Conservation (phyloP, 1,140 invertebrate species). For the Philaenus spumarius region DNA sequence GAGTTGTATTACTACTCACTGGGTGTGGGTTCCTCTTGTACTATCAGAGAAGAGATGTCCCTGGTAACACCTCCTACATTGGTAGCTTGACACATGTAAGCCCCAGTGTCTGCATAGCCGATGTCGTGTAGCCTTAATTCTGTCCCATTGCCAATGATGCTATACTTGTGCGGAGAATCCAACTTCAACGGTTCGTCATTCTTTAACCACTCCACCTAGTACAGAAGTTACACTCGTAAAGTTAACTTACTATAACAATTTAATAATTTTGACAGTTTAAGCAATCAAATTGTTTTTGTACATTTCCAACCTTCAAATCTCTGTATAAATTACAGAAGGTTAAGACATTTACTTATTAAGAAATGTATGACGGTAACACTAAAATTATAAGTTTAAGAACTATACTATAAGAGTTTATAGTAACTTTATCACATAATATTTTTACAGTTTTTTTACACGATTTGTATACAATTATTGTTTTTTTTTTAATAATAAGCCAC, state of each 20-base stretch:
- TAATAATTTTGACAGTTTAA: not conserved
- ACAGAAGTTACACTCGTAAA: not conserved
- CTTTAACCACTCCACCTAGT: constrained; percentile 60
- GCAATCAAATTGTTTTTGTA: not conserved
- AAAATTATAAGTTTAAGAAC: no score
- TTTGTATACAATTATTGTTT: no score
- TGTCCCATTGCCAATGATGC: constrained; percentile 62
- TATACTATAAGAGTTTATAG: no score
- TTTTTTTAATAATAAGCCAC: no score
- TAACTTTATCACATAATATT: no score
- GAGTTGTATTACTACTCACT: no score
- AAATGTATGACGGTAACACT: no score
- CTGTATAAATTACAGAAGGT: no score
- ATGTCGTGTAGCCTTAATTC: constrained; percentile 58
- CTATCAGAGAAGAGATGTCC: constrained; percentile 63
- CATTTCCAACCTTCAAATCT: no score
- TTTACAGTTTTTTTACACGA: no score
- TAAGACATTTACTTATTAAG: no score
- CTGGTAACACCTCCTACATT: constrained; percentile 61
- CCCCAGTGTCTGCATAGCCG: constrained; percentile 64
- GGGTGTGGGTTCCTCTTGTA: constrained; percentile 60
- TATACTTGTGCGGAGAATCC: constrained; percentile 50
- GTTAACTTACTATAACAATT: not conserved
- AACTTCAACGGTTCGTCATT: constrained; percentile 59
- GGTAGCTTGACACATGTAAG: constrained; percentile 69